These are phyloP conservation scores for Labeo catla DNA, from an alignment of 2,113 vertebrate species.

Conservation along the genomic window DNA sequence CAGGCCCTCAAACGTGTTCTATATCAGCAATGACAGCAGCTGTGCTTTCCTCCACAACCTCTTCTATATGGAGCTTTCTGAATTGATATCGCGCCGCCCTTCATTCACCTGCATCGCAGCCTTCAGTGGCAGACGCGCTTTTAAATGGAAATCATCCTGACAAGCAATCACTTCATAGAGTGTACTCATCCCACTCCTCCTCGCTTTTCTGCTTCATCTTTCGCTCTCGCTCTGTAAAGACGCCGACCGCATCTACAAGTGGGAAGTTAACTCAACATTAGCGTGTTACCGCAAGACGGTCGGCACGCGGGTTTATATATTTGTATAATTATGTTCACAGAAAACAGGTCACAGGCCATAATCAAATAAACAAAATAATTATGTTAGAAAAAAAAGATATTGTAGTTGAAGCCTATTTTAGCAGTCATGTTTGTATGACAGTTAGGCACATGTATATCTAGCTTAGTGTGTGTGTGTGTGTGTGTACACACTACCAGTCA, in stretches of 20 bases:
- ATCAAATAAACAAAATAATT: neutral
- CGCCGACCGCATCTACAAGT: conserved; percentile 13
- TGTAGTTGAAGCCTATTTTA: neutral
- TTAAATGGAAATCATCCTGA: conserved; percentile 73
- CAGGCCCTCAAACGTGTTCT: conserved; percentile 26
- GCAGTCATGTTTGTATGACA: neutral
- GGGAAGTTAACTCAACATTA: conserved; percentile 27
- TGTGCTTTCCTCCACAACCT: conserved; percentile 14
- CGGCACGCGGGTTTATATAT: neutral
- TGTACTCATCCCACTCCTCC: conserved; percentile 37
- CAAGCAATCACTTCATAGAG: conserved; percentile 67
- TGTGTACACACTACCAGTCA: no score
- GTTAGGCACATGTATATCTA: neutral
- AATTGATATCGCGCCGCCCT: conserved; percentile 52
- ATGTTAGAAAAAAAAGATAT: neutral
- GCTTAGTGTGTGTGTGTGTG: no score
- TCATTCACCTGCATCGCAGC: conserved; percentile 60
- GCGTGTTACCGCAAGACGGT: neutral
- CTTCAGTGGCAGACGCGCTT: conserved; percentile 70
- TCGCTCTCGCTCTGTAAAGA: conserved; percentile 20
- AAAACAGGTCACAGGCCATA: neutral
- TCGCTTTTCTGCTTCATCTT: conserved; percentile 19
- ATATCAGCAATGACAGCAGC: conserved; percentile 31
- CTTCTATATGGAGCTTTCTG: conserved; percentile 43
- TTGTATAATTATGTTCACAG: neutral